Evolutionary conservation across 2,888 invertebrate species (phyloP).

Genomic region (Unio pictorum): DNA sequence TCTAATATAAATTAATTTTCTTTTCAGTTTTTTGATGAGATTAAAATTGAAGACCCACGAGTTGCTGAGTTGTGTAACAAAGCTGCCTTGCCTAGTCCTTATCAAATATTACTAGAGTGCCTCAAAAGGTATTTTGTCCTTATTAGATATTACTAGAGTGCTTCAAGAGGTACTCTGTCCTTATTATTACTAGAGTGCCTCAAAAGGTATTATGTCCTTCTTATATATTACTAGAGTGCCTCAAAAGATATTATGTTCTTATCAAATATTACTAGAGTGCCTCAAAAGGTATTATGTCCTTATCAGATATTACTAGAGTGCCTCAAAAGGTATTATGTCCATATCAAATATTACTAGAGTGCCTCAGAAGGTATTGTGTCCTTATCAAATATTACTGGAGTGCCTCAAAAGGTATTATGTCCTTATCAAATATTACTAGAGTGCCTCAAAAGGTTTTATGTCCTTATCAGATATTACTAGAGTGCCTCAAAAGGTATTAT

Average conservation of each 20-base stretch:
- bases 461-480: too few species aligned
- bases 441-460: too few species aligned
- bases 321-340: too few species aligned
- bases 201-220: conserved; percentile 75
- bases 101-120: conserved; percentile 83
- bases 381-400: conserved; percentile 92
- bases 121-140: conserved; percentile 78
- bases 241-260: conserved; percentile 77
- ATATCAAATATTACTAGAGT: too few species aligned
- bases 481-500: too few species aligned
- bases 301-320: too few species aligned
- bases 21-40: conserved; percentile 80
- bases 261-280: conserved; percentile 92
- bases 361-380: conserved; percentile 81
- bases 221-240: conserved; percentile 74
- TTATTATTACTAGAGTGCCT: too few species aligned
- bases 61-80: conserved; percentile 96
- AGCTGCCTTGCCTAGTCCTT: conserved; percentile 95
- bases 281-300: conserved; percentile 77
- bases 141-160: conserved; percentile 94
- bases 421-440: too few species aligned
- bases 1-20: conserved; percentile 1
- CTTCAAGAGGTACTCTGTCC: conserved; percentile 77
- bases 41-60: conserved; percentile 93
- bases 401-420: conserved; percentile 80